Base-by-base conservation (phyloP, 1,140 invertebrate genomes). In the Latrodectus geometricus region DNA sequence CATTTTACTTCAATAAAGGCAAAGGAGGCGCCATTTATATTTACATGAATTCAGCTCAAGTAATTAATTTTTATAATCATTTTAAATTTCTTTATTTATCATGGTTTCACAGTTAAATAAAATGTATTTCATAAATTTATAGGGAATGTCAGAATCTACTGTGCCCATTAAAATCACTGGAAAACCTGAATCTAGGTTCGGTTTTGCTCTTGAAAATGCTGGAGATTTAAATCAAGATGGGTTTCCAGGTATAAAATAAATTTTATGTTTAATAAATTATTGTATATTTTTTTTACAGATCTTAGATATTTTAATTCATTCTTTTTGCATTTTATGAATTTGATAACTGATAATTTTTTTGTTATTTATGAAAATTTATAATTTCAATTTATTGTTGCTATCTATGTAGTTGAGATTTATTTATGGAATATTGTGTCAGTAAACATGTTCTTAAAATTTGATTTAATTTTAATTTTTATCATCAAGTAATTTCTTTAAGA, bases 21-120 rank as follows among this genome's bases (percentile, higher is more conserved):
- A 92, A 93, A 73, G 97, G 96, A 65, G 97, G 97, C 50, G 96
- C 97, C 7, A 96, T 98, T 20, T 98, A 98, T 89, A 91, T 98
- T 48, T 99, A 96, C 90, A 91, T 96, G 89, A 95, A 96, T 90
- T 88, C 85, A n/a, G 12, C 76, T 35, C 35, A 80, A 20, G 85
- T 87, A 87, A 54, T 17, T 73, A 72, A 5, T 49, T 54, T 70
- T 70, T 70, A 54, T 35, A 23, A 1, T 69, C 5, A 14, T 81
- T 79, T 66, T 5, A 21, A 17, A 70, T 11, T 21, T 12, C 23
- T 17, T 61, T 8, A 61, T 17, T 3, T n/a, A 70, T 35, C 35
- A 70, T 70, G 1, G n/a, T 70, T 35, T 5, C 35, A 35, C 35
- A 35, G 1, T 35, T 35, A 35, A 35, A 35, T 35, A 35, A 35